Evolutionary conservation across 2,113 vertebrate genomes (phyloP).

Genomic region (Procapra przewalskii): DNA sequence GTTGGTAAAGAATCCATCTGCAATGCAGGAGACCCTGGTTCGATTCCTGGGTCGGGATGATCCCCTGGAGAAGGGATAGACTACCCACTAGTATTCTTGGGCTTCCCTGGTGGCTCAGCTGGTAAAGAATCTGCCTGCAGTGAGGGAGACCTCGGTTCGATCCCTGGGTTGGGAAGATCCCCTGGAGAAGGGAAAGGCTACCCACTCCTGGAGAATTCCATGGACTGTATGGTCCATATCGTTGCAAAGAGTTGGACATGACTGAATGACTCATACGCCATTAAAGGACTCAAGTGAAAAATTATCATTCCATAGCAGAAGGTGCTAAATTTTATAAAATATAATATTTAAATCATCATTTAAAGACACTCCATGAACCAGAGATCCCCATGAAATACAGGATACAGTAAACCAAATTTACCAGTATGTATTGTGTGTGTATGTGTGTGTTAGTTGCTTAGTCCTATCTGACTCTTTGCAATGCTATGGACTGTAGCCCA

Average conservation of each 20-base stretch:
- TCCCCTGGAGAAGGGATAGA: neutral
- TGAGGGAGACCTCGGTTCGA: rapidly evolving
- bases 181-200: neutral
- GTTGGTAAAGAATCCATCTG: neutral
- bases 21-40: neutral
- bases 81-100: neutral
- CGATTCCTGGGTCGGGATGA: neutral
- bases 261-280: neutral
- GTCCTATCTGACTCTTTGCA: neutral
- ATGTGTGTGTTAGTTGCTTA: neutral
- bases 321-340: slow-evolving; percentile 15
- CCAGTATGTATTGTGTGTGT: neutral
- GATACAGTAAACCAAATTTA: neutral
- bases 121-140: neutral
- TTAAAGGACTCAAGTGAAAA: neutral
- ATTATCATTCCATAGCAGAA: neutral
- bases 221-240: neutral
- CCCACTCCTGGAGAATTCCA: neutral
- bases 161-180: neutral
- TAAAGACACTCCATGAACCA: neutral
- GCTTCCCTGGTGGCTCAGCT: neutral
- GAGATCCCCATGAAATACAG: neutral
- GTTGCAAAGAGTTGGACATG: neutral
- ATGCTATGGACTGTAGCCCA: neutral
- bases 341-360: neutral